Conservation (phyloP, 2,888 invertebrate species). For the Notodonta dromedarius region DNA sequence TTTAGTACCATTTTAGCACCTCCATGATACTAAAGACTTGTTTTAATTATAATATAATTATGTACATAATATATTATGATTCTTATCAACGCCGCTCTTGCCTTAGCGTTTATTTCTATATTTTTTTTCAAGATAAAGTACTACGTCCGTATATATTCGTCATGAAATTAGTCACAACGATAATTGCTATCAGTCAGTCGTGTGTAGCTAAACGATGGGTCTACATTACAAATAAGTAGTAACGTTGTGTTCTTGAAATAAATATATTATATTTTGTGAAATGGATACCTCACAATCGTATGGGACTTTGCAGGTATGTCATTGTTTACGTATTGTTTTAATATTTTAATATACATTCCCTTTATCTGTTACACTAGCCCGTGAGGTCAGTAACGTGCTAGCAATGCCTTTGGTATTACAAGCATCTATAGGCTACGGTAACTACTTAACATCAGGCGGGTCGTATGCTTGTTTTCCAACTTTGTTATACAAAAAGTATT, state of each 20-base stretch:
- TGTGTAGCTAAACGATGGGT: background rate
- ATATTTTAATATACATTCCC: too few species aligned
- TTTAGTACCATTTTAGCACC: too few species aligned
- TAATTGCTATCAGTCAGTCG: slow-evolving; percentile 3
- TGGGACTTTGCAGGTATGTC: background rate
- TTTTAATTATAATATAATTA: too few species aligned
- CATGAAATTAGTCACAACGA: slow-evolving; percentile 4
- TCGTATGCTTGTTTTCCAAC: too few species aligned
- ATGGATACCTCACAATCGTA: background rate
- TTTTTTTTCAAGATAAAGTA: background rate
- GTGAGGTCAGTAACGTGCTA: too few species aligned
- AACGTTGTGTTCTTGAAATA: background rate
- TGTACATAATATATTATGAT: too few species aligned
- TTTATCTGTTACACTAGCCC: too few species aligned
- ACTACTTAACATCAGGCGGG: too few species aligned
- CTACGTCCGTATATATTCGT: background rate
- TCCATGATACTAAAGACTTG: too few species aligned
- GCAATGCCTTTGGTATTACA: too few species aligned
- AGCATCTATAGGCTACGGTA: too few species aligned
- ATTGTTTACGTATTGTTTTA: background rate
- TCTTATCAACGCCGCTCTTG: background rate
- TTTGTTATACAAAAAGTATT: too few species aligned
- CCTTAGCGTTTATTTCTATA: background rate
- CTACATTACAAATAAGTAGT: background rate
- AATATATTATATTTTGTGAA: background rate